Evolutionary conservation across 2,797 vertebrate genomes (phyloP).

Genomic region (Enteromius treurensis): DNA sequence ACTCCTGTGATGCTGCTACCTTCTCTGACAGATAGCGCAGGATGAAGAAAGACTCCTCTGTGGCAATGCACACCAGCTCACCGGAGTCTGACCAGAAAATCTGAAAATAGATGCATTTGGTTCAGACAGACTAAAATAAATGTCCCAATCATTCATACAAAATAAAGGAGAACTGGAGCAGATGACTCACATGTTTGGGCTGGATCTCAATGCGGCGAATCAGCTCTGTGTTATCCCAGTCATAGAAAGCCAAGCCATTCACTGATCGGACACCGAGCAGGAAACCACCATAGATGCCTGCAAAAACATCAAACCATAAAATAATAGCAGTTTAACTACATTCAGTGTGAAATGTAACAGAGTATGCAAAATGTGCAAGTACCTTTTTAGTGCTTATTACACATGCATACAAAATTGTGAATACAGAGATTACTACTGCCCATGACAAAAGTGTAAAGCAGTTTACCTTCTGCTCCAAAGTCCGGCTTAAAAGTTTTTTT

Average conservation of each 20-base stretch:
- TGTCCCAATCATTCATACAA: neutral
- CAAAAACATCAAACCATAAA: neutral
- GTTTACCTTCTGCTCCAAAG: conserved; percentile 94
- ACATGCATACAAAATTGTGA: neutral
- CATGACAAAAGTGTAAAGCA: neutral
- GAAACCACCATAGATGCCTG: conserved; percentile 96
- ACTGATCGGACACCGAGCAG: conserved; percentile 93
- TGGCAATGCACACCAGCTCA: conserved; percentile 96
- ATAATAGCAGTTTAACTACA: neutral
- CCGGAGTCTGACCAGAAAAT: conserved; percentile 99
- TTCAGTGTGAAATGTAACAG: neutral
- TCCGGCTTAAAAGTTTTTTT: conserved; percentile 99
- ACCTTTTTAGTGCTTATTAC: neutral
- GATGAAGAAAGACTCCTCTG: conserved; percentile 98
- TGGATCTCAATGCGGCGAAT: conserved; percentile 98
- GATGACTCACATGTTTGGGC: conserved; percentile 89
- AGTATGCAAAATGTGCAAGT: neutral
- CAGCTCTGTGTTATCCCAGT: conserved; percentile 97
- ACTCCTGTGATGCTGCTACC: conserved; percentile 93
- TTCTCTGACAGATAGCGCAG: conserved; percentile 95
- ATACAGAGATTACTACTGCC: neutral
- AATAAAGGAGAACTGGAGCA: neutral
- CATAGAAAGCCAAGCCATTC: conserved; percentile 96
- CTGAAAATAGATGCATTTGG: conserved; percentile 69
- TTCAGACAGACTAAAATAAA: neutral